Conservation (phyloP, 1,140 invertebrate genomes). For the Drosophila aff. region DNA sequence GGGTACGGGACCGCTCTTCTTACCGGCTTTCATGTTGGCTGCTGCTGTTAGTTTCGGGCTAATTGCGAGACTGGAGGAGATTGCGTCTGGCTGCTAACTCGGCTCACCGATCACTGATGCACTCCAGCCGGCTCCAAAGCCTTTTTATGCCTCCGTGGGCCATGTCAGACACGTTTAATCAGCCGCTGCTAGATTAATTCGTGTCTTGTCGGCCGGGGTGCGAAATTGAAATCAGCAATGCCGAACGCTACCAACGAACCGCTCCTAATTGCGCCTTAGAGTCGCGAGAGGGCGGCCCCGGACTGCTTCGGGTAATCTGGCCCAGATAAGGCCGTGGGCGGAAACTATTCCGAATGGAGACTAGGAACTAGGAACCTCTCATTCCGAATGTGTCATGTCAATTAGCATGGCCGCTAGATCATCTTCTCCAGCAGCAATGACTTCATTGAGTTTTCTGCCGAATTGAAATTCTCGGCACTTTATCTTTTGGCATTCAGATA, state of each 20-base stretch:
- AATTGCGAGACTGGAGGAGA: slow-evolving; percentile 18
- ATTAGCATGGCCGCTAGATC: slow-evolving; percentile 43
- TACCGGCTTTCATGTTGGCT: slow-evolving; percentile 69
- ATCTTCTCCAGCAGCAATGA: slow-evolving; percentile 39
- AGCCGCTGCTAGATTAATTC: slow-evolving; percentile 71
- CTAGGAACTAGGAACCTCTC: slow-evolving; percentile 30
- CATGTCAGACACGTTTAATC: slow-evolving; percentile 64
- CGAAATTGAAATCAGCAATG: slow-evolving; percentile 60
- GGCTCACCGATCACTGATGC: slow-evolving; percentile 65
- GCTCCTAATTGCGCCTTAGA: slow-evolving; percentile 50
- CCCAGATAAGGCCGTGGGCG: slow-evolving; percentile 15
- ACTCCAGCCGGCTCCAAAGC: slow-evolving; percentile 20
- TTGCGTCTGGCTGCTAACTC: slow-evolving; percentile 53
- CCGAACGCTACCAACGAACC: slow-evolving; percentile 40
- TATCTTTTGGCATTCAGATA: slow-evolving; percentile 39
- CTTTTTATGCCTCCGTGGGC: slow-evolving; percentile 59
- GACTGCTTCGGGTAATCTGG: slow-evolving; percentile 26
- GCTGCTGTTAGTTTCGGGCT: slow-evolving; percentile 17
- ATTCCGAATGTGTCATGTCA: slow-evolving; percentile 26
- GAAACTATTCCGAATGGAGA: slow-evolving; percentile 36
- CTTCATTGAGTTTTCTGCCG: slow-evolving; percentile 50
- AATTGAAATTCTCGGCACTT: slow-evolving; percentile 43
- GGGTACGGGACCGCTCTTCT: slow-evolving; percentile 24
- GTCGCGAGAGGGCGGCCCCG: slow-evolving; percentile 10
- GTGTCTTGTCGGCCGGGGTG: slow-evolving; percentile 49